Percentiles rank a stretch among this genome's conserved stretches.
Conservation (phyloP, 2,888 invertebrate species). For the Schizotus pectinicornis region DNA sequence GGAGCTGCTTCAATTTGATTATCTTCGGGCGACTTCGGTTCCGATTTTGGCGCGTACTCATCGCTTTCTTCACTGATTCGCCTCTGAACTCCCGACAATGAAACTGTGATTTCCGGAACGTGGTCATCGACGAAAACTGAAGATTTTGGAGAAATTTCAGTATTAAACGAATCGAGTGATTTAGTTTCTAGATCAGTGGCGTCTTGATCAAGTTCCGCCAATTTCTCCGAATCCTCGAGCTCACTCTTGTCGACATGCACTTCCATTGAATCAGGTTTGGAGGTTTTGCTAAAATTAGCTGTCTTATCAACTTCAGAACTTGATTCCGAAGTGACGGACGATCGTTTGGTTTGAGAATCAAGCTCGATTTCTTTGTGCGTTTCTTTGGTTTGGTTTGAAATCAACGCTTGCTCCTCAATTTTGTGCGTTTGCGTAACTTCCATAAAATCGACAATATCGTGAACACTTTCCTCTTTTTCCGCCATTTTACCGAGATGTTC, state of each 20-base stretch:
- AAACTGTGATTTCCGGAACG: slow-evolving; percentile 57
- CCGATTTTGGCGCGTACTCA: slow-evolving; percentile 44
- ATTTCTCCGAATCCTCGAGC: slow-evolving; percentile 60
- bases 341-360: slow-evolving; percentile 42
- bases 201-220: slow-evolving; percentile 57
- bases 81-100: slow-evolving; percentile 56
- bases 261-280: slow-evolving; percentile 60
- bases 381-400: slow-evolving; percentile 37
- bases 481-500: slow-evolving; percentile 25
- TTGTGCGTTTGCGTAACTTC: slow-evolving; percentile 36
- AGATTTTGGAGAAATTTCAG: slow-evolving; percentile 45
- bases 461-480: slow-evolving; percentile 27
- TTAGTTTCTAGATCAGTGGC: slow-evolving; percentile 52
- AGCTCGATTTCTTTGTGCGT: slow-evolving; percentile 47
- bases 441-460: slow-evolving; percentile 37
- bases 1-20: slow-evolving; percentile 7
- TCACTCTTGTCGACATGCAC: slow-evolving; percentile 63
- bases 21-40: not conserved
- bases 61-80: slow-evolving; percentile 57
- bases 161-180: slow-evolving; percentile 49
- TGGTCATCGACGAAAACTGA: slow-evolving; percentile 39
- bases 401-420: slow-evolving; percentile 38
- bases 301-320: slow-evolving; percentile 45
- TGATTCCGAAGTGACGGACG: slow-evolving; percentile 50
- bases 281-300: slow-evolving; percentile 44